phyloP scores from a whole-genome alignment of 1,140 invertebrate species.

The Antheraea pernyi region DNA sequence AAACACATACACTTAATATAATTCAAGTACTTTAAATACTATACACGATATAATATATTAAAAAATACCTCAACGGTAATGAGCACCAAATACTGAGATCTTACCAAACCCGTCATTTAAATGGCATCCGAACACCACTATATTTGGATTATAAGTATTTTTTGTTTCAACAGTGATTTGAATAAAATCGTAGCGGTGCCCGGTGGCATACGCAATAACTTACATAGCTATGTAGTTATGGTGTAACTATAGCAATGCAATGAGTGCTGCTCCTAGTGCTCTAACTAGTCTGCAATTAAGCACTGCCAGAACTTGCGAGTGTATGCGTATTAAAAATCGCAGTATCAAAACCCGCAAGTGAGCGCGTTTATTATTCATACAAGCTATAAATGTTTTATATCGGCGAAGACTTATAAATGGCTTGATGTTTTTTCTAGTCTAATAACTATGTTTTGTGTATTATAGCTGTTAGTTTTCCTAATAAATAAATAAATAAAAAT shows the following conservation, averaged over 20 bases:
- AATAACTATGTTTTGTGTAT: too few species aligned
- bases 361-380: too few species aligned
- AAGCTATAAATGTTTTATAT: too few species aligned
- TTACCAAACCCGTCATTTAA: conserved; percentile 61
- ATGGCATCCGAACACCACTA: conserved; percentile 37
- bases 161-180: conserved; percentile 54
- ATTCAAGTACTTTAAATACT: too few species aligned
- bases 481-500: too few species aligned
- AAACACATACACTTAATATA: too few species aligned
- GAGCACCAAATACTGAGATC: conserved; percentile 44
- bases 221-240: conserved; percentile 52
- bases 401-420: too few species aligned
- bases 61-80: conserved; percentile 21
- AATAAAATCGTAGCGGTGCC: conserved; percentile 62
- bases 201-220: conserved; percentile 52
- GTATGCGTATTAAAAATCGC: too few species aligned
- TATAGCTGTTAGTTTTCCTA: too few species aligned
- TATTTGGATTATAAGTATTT: conserved; percentile 40
- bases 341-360: too few species aligned
- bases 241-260: conserved; percentile 31
- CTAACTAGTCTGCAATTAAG: conserved; percentile 24
- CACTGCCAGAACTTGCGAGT: too few species aligned
- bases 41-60: background rate
- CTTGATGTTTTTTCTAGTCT: too few species aligned
- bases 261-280: conserved; percentile 48